Evolutionary conservation across 2,888 invertebrate genomes (phyloP), one percentile per base, ranked within the genome.

Genomic region (Drymonia ruficornis): DNA sequence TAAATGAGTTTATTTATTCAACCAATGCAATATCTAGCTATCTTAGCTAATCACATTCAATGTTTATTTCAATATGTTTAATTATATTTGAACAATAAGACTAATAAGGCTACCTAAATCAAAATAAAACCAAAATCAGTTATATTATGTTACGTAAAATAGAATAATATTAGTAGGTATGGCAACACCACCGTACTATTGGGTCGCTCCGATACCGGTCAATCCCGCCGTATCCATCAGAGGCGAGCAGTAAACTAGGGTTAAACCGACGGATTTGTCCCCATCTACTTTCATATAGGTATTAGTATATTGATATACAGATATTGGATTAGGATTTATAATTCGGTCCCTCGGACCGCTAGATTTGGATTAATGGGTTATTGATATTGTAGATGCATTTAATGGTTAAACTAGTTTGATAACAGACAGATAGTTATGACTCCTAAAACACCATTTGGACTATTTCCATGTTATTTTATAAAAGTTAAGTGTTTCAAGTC

Each of bases 161-260:
- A 15, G 1, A 9, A n/a, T 43, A 18, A 1, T 43, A 19, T 18
- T 19, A 43, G 12, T 15, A 43, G 11, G 42, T 18, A 44, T 63
- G 38, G 69, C 65, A 70, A 68, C 72, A 53, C 61, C 53, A 48
- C 0, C 12, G n/a, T 0, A 43, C 50, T 65, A 56, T 75, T 80
- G 80, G 57, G 64, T 50, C 56, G 59, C 50, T 49, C 66, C 63
- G 80, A 80, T 80, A 80, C 76, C 68, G 69, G 69, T 67, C 77
- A 76, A 74, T 72, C 69, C 46, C 56, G 53, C 63, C 52, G 54
- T 70, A 78, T 78, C 78, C 74, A 70, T 80, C 81, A 78, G 69
- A 54, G 61, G 56, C 52, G 55, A 55, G 55, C 56, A 67, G 72
- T 80, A 79, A 79, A 78, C 67, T 71, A 73, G 74, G 70, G 72